phyloP scores from a whole-genome alignment of 1,140 invertebrate species.

The Aphidius ervi region DNA sequence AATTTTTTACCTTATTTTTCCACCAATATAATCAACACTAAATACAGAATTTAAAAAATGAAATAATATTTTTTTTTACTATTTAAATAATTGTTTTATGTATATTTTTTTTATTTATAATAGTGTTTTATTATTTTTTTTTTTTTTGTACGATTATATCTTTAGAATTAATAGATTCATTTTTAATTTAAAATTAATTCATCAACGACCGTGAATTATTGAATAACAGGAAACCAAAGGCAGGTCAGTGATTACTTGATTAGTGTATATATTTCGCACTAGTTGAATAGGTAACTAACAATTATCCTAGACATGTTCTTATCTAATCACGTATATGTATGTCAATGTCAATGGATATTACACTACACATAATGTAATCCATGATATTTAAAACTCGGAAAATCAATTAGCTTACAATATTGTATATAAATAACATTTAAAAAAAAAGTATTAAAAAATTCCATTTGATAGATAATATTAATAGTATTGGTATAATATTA shows the following conservation, averaged over 20 bases:
- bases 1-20: too few relatives aligned
- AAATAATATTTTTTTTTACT: too few relatives aligned
- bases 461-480: background rate
- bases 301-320: background rate
- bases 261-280: background rate
- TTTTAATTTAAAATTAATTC: too few relatives aligned
- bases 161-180: too few relatives aligned
- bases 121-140: too few relatives aligned
- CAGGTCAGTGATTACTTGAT: conserved; percentile 6
- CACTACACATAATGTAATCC: background rate
- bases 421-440: background rate
- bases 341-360: conserved; percentile 10
- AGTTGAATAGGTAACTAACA: background rate
- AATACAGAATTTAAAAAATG: too few relatives aligned
- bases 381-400: conserved; percentile 1
- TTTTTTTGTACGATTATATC: too few relatives aligned
- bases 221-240: conserved; percentile 7
- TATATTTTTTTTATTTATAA: too few relatives aligned
- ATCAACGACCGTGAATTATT: conserved; percentile 7
- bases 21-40: too few relatives aligned
- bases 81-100: too few relatives aligned
- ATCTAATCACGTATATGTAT: conserved; percentile 9
- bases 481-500: background rate
- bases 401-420: background rate
- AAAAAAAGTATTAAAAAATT: background rate